Evolutionary conservation across 2,113 vertebrate genomes (phyloP), one percentile per base, ranked within the genome.

Genomic region (Nothobranchius furzeri): DNA sequence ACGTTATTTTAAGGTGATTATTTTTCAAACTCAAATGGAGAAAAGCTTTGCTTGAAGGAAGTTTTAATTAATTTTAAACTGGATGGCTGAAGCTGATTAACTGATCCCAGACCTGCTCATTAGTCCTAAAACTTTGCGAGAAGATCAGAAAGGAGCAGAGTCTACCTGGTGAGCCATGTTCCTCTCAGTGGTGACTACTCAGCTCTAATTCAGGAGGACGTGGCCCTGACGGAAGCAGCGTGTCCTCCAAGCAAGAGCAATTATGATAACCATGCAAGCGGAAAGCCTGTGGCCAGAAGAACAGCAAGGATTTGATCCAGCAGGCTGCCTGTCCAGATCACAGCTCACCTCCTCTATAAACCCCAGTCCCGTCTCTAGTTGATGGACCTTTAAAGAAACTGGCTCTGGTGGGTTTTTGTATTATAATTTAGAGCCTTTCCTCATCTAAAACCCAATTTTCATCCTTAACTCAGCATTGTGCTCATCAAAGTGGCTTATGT

Each of bases 211-310:
- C 66, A 69, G 53, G 55, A 57, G 53, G 87, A 89, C 79, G 30
- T 66, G 69, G 70, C 60, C 69, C 75, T 81, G 87, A 88, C 75
- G 57, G 86, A 88, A 89, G 79, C 91, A 79, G 71, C 76, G 81
- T 81, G 88, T 90, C 84, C 74, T 79, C 76, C 78, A 76, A 91
- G 79, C 82, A 87, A 83, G 84, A 78, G 76, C 82, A 88, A 90
- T 91, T 89, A 90, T 83, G 75, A 71, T 81, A 85, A 85, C 82
- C 86, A 87, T 73, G 82, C 72, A 69, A 78, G 90, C 66, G 84
- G 85, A 91, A 89, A 67, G 71, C 61, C 69, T 68, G 64, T 1
- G 73, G 74, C 81, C 78, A 64, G 68, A 69, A 78, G 79, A 74
- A 70, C 72, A 64, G 76, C 40, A 24, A 61, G 62, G 63, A 71